Base-by-base conservation (phyloP, 1,140 invertebrate genomes). In the Capitella teleta region DNA sequence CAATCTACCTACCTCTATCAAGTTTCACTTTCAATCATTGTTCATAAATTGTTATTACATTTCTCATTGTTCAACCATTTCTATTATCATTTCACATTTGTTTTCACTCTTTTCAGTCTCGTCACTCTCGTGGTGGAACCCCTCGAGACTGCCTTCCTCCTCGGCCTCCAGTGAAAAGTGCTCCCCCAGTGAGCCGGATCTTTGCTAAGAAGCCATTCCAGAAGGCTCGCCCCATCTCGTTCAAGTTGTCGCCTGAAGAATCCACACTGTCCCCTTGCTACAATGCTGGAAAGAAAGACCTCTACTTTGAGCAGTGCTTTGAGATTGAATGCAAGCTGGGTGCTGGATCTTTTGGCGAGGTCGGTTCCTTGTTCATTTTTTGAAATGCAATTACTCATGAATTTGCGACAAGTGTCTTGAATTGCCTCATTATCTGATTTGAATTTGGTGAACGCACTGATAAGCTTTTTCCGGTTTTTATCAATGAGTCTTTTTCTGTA, bases 291-390 rank as follows among this genome's bases (percentile, higher is more conserved):
- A 65, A 58, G 41, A 62, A 60, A 28, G 63, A 70, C 25, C 53
- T 66, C 25, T 76, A 74, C 59, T 76, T 84, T 57, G 74, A 82
- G 30, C 81, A 83, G 61, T 79, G 79, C 57, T 86, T 84, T 64
- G 65, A 74, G 26, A 72, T 80, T 26, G 63, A 79, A 32, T 66
- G 69, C 19, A 77, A 77, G 57, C 72, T 86, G 34, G 84, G 84
- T 25, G 77, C 78, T 59, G 84, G 84, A 12, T 83, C 81, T 3
- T 86, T 85, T 74, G 84, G 83, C 37, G 78, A 82, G 59, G 83
- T 85, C 53, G 55, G 56, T 61, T 38, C 47, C 21, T 3, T 37
- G 36, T 37, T 2, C 36, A 37, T 37, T 37, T 37, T 37, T 6
- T 18, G 4, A 6, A 37, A 6, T 3, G 21, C 36, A 37, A 37